Evolutionary conservation across 2,797 vertebrate species (phyloP).

Genomic region (Tenualosa thibaudeaui): DNA sequence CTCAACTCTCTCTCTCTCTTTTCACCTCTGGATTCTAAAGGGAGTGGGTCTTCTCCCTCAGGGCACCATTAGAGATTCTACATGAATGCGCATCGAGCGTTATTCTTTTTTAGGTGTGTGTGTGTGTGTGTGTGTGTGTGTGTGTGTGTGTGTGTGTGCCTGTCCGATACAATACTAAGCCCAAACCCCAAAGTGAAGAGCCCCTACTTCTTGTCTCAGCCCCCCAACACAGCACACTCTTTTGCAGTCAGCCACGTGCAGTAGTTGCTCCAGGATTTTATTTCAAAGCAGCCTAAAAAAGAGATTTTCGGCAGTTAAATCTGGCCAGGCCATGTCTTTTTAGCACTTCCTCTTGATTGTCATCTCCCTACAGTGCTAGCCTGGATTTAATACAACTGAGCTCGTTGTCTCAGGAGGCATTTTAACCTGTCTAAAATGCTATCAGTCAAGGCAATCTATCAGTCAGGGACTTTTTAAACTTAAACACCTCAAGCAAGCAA

Average conservation of each 20-base stretch:
- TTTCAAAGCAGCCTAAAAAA: neutral
- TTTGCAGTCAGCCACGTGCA: neutral
- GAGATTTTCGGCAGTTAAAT: neutral
- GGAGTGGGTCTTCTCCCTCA: slow-evolving; percentile 70
- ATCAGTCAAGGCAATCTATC: too few relatives aligned
- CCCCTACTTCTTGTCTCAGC: neutral
- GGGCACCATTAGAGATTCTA: slow-evolving; percentile 80
- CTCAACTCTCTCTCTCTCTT: slow-evolving; percentile 14
- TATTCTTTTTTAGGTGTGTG: slow-evolving; percentile 47
- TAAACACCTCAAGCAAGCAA: too few relatives aligned
- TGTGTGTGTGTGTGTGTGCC: slow-evolving; percentile 8
- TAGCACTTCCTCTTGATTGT: too few relatives aligned
- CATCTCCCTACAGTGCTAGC: too few relatives aligned
- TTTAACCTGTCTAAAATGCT: too few relatives aligned
- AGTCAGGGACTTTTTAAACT: too few relatives aligned
- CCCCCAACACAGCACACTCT: neutral
- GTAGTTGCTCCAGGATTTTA: neutral
- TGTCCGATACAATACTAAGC: slow-evolving; percentile 21
- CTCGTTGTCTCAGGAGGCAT: too few relatives aligned
- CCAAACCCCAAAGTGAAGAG: too few relatives aligned
- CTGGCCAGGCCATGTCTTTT: too few relatives aligned
- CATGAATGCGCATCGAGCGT: slow-evolving; percentile 76
- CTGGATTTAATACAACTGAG: too few relatives aligned
- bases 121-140: too few relatives aligned
- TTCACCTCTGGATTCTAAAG: slow-evolving; percentile 44